phyloP scores from a whole-genome alignment of 2,888 invertebrate species.

The Desoria tigrina region DNA sequence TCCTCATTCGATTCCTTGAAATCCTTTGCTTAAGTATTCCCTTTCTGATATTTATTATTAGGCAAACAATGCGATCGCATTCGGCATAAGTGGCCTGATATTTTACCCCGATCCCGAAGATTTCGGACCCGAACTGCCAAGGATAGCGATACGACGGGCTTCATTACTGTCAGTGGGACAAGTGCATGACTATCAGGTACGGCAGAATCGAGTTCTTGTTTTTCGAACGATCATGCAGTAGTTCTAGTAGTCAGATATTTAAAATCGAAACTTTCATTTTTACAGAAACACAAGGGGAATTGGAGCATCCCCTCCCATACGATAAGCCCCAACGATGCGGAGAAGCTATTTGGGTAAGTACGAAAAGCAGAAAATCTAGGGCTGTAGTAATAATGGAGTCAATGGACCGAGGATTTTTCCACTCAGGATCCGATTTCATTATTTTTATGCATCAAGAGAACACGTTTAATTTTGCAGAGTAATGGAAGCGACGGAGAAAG shows the following conservation, averaged over 20 bases:
- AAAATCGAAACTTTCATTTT: not conserved
- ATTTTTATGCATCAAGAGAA: no score
- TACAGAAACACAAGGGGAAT: constrained; percentile 50
- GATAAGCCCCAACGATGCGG: constrained; percentile 51
- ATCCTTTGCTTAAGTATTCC: no score
- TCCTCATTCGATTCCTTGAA: no score
- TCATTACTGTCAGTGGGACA: constrained; percentile 50
- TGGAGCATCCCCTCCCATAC: constrained; percentile 51
- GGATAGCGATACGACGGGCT: constrained; percentile 44
- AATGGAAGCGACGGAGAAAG: constrained; percentile 34
- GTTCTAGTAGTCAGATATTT: not conserved
- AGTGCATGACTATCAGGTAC: constrained; percentile 53
- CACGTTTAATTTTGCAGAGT: constrained; percentile 25
- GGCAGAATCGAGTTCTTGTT: constrained; percentile 1
- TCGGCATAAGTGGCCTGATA: constrained; percentile 49
- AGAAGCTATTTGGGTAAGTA: constrained; percentile 50
- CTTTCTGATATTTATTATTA: constrained; percentile 19
- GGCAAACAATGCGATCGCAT: constrained; percentile 47
- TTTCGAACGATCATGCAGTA: not conserved
- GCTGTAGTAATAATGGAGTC: no score
- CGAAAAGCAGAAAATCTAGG: no score
- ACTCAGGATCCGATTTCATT: no score
- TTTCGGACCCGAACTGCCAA: constrained; percentile 48
- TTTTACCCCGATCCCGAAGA: constrained; percentile 53
- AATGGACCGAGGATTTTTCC: no score